Percentiles rank a stretch among this genome's conserved stretches.
These are phyloP conservation scores for Zaprionus vittiger DNA, from an alignment of 1,140 invertebrate genomes.

Conservation along the genomic window DNA sequence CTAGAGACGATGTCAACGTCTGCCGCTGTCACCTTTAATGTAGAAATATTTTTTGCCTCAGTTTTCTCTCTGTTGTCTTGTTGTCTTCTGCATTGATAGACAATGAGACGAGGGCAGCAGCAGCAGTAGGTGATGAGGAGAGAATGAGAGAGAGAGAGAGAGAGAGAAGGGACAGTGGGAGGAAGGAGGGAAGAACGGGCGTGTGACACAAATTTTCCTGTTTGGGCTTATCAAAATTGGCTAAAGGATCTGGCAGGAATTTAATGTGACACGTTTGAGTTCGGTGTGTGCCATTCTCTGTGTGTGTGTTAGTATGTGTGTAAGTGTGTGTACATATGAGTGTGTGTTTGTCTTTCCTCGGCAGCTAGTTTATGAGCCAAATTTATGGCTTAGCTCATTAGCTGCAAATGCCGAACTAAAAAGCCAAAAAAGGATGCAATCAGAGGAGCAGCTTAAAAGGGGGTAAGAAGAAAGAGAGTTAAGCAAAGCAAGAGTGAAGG, in stretches of 20 bases:
- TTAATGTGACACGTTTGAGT: slow-evolving; percentile 47
- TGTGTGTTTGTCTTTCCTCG: slow-evolving; percentile 34
- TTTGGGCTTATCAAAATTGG: slow-evolving; percentile 74
- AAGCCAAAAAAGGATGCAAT: slow-evolving; percentile 19
- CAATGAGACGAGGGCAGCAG: slow-evolving; percentile 47
- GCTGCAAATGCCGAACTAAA: slow-evolving; percentile 59
- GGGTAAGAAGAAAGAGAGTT: background rate
- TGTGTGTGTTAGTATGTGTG: slow-evolving; percentile 15
- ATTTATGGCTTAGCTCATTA: slow-evolving; percentile 68
- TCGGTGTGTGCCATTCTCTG: slow-evolving; percentile 8
- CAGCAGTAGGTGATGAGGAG: background rate
- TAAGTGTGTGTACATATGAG: slow-evolving; percentile 7
- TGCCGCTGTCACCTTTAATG: slow-evolving; percentile 79
- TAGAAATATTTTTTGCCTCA: slow-evolving; percentile 63
- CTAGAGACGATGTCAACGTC: slow-evolving; percentile 56
- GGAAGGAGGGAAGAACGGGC: background rate
- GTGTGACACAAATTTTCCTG: slow-evolving; percentile 5
- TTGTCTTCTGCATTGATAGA: slow-evolving; percentile 57
- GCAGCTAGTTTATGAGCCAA: slow-evolving; percentile 64
- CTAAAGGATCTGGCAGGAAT: slow-evolving; percentile 57
- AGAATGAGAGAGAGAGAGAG: background rate
- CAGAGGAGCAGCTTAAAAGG: background rate
- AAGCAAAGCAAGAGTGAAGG: too few species aligned
- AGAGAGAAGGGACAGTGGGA: background rate
- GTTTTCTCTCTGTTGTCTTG: background rate